These are phyloP conservation scores for Stenodera caucasica DNA, from an alignment of 2,888 invertebrate genomes.

Conservation along the genomic window DNA sequence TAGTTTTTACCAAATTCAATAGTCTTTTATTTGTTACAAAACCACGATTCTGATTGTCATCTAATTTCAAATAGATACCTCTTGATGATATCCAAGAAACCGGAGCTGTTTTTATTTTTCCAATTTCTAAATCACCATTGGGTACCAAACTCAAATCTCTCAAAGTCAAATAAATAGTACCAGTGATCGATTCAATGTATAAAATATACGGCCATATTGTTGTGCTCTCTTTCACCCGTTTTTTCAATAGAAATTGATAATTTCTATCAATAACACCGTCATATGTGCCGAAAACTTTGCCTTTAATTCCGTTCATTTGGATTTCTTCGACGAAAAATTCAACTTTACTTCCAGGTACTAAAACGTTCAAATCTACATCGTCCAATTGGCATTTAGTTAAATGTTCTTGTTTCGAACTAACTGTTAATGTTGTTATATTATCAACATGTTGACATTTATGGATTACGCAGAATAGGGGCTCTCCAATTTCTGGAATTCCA, in stretches of 20 bases:
- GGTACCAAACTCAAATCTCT: constrained; percentile 30
- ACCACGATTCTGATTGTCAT: constrained; percentile 43
- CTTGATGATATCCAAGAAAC: constrained; percentile 16
- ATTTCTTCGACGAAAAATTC: constrained; percentile 61
- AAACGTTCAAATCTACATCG: constrained; percentile 43
- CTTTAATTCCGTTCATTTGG: constrained; percentile 43
- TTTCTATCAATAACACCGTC: constrained; percentile 61
- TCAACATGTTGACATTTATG: constrained; percentile 56
- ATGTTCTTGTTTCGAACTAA: constrained; percentile 55
- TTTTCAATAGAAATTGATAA: constrained; percentile 49
- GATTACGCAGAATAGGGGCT: constrained; percentile 63
- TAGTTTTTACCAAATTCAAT: constrained; percentile 45
- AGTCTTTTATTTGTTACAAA: constrained; percentile 49
- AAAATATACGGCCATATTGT: constrained; percentile 65
- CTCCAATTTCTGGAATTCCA: constrained; percentile 59
- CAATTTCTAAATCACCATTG: constrained; percentile 29
- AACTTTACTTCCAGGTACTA: constrained; percentile 60
- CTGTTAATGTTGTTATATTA: constrained; percentile 58
- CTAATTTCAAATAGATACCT: constrained; percentile 45
- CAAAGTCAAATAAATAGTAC: constrained; percentile 67
- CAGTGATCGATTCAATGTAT: constrained; percentile 69
- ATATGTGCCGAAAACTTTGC: constrained; percentile 51
- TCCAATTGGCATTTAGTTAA: constrained; percentile 42
- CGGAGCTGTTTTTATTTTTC: constrained; percentile 33
- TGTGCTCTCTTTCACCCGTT: constrained; percentile 53